Percentiles rank a stretch among this genome's conserved stretches.
Evolutionary conservation across 1,140 invertebrate species (phyloP).

Genomic region (Babylonia areolata): DNA sequence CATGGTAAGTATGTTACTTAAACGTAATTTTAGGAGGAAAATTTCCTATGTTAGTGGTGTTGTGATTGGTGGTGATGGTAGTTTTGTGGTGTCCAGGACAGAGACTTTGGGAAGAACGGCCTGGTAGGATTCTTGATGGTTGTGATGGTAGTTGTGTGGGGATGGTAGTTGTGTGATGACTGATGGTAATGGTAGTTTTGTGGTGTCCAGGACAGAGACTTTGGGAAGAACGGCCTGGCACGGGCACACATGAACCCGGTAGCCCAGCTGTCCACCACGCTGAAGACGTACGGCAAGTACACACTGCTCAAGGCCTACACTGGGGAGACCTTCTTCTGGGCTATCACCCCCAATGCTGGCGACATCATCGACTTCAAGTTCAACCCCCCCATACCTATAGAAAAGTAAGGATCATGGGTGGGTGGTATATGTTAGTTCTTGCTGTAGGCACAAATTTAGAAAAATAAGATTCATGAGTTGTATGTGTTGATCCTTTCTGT

Average conservation of each 20-base stretch:
- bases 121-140: too few species aligned
- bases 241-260: constrained; percentile 84
- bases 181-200: constrained; percentile 28
- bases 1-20: too few species aligned
- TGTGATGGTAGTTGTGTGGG: too few species aligned
- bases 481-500: too few species aligned
- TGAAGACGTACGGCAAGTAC: constrained; percentile 91
- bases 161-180: too few species aligned
- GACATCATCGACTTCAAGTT: constrained; percentile 91
- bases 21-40: too few species aligned
- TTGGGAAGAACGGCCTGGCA: constrained; percentile 90
- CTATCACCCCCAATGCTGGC: constrained; percentile 87
- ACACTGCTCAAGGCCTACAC: constrained; percentile 88
- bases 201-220: constrained; percentile 88
- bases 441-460: too few species aligned
- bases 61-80: not conserved
- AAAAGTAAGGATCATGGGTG: constrained; percentile 80
- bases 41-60: too few species aligned
- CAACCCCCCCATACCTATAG: constrained; percentile 84
- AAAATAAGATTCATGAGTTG: too few species aligned
- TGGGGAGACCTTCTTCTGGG: constrained; percentile 96
- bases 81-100: constrained; percentile 81
- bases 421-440: too few species aligned
- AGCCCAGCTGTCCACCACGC: constrained; percentile 84
- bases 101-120: constrained; percentile 92